Percentiles rank a stretch among this genome's conserved stretches.
Conservation (phyloP, 2,888 invertebrate species). For the Coremacera marginata region DNA sequence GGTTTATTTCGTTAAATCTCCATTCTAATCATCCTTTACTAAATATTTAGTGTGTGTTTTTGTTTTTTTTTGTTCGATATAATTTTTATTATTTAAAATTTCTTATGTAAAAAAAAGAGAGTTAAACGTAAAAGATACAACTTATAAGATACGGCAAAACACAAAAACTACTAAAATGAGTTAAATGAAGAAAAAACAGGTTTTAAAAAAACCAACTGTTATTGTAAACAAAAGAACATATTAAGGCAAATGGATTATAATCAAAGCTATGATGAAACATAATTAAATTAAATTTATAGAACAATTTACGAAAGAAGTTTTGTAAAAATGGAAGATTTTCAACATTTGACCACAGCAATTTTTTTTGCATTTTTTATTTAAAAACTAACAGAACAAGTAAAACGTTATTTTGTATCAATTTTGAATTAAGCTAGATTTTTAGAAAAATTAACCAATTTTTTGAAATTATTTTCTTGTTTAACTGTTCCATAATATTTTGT, state of each 20-base stretch:
- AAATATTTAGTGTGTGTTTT: background rate
- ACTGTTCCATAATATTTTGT: constrained; percentile 9
- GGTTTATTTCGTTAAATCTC: background rate
- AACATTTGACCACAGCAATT: background rate
- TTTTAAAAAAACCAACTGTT: background rate
- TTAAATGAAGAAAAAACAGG: background rate
- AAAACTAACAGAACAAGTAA: background rate
- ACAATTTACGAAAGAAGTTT: background rate
- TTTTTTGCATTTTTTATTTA: background rate
- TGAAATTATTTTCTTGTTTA: constrained; percentile 21
- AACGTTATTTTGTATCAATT: background rate
- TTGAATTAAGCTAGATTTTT: constrained; percentile 35
- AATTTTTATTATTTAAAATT: background rate
- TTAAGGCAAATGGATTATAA: background rate
- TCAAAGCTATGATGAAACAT: too few relatives aligned
- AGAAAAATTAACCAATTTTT: constrained; percentile 24
- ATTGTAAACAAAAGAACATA: background rate
- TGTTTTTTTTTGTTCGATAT: background rate
- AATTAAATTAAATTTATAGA: background rate
- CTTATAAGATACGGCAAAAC: background rate
- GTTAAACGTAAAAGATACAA: background rate
- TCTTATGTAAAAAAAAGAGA: background rate
- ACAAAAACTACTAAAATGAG: background rate
- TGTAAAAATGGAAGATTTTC: background rate
- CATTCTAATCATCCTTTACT: background rate